Evolutionary conservation across 1,140 invertebrate species (phyloP), one percentile per base, ranked within the genome.

Genomic region (Lordiphosa collinella): DNA sequence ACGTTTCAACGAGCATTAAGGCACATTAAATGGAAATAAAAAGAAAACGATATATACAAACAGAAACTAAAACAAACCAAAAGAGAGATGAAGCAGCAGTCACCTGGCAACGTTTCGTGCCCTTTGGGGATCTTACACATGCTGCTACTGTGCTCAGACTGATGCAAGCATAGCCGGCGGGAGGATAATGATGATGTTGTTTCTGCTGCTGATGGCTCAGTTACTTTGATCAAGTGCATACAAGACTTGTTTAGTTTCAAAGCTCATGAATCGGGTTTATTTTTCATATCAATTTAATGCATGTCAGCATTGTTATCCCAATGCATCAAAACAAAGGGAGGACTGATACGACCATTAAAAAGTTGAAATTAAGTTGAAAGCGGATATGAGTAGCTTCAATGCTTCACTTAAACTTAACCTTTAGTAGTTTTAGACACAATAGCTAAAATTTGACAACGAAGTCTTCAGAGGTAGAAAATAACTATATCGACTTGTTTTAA

Each of bases 21-120:
- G 58, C 69, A 56, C 67, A 65, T 76, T 76, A 76, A 71, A 54
- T 62, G 57, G 48, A 67, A 71, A 76, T 76, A 76, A 76, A 75
- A 66, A 44, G 6, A 51, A 61, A 61, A 48, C 22, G 9, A 38
- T 36, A 12, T 9, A 52, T 40, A 49, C 32, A 41, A 48, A 35
- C 9, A 29, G 22, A 32, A 48, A 48, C 34, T 18, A 35, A 36
- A 36, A 34, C 52, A 36, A 35, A 9, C 32, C 7, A 18, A 49
- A 49, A 22, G 12, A 40, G 32, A 67, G 64, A 40, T 68, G 63
- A 68, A 53, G 34, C n/a, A 57, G 16, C 32, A 35, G 40, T 49
- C 29, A 37, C 11, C 35, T 47, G 48, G 34, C 46, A 34, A 25
- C 46, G n/a, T 48, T 48, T 34, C 13, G 25, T 48, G 31, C 46